Conservation (phyloP, 2,888 invertebrate species). For the Acleris emargana region DNA sequence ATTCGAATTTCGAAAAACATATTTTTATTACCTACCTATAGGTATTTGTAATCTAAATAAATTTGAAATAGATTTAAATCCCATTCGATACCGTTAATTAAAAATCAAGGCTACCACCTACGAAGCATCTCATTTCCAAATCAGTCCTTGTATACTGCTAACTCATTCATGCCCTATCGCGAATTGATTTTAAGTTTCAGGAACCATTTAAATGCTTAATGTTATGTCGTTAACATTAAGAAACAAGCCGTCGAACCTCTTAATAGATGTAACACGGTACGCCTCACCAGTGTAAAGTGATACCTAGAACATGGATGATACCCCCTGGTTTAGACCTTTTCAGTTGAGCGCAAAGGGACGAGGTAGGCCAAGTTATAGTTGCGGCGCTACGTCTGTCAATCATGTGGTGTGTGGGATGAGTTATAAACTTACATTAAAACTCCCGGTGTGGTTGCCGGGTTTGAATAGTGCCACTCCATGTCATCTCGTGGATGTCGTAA, state of each 20-base stretch:
- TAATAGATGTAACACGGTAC: slow-evolving; percentile 69
- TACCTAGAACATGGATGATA: slow-evolving; percentile 39
- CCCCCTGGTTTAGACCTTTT: slow-evolving; percentile 33
- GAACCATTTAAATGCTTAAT: slow-evolving; percentile 77
- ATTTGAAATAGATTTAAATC: too few species aligned
- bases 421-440: slow-evolving; percentile 27
- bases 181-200: slow-evolving; percentile 68
- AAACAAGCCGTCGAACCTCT: slow-evolving; percentile 61
- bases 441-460: too few species aligned
- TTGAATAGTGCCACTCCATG: too few species aligned
- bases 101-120: slow-evolving; percentile 18
- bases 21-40: too few species aligned
- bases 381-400: slow-evolving; percentile 72
- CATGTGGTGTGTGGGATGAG: slow-evolving; percentile 54
- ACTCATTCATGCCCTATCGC: slow-evolving; percentile 56
- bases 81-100: neutral
- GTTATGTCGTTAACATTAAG: slow-evolving; percentile 65
- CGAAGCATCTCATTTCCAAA: slow-evolving; percentile 28
- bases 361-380: slow-evolving; percentile 50
- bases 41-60: too few species aligned
- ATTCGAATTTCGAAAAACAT: too few species aligned
- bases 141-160: slow-evolving; percentile 48
- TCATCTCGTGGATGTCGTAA: too few species aligned
- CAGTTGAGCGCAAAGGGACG: slow-evolving; percentile 33
- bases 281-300: slow-evolving; percentile 52